Evolutionary conservation across 2,888 invertebrate genomes (phyloP), one percentile per base, ranked within the genome.

Genomic region (Idaea straminata): DNA sequence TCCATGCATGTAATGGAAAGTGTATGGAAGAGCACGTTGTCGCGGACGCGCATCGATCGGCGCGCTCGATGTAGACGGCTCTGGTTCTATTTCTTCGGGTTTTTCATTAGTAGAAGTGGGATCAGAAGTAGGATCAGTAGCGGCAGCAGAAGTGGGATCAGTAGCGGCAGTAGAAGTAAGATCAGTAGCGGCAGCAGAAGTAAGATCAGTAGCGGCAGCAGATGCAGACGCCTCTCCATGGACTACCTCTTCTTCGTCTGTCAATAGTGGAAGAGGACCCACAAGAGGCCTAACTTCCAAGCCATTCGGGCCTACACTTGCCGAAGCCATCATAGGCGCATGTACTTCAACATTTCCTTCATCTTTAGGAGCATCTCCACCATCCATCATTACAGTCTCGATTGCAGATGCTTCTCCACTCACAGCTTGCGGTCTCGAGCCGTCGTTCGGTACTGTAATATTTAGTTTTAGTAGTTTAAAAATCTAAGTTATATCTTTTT

Each of bases 1-100:
- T 0, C 98, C 98, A 79, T 97, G 97, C 75, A 96, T 94, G 73
- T 96, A 96, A 77, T 97, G 96, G 81, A 97, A 96, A 61, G 96
- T 96, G 74, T 95, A 96, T 1, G 92, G 92, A 47, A 88, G 69
- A 15, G 91, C 85, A 5, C 87, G 85, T 66, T 91, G 87, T 0
- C 86, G 89, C 59, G 87, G 72, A 15, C 71, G 71, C 6, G 68
- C 59, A 35, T 76, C 75, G 3, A 72, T 16, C 57, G 25, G 57
- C 5, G 15, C 57, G 34, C 15, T 35, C 13, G 15, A 15, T 5
- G 63, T 57, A 62, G 34, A 61, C 0, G 15, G 57, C 1, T 34
- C 0, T 7, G 57, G 0, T 7, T 59, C 25, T 6, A 10, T 25
- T 34, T 10, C 59, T 10, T 34, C 6, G 15, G 58, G 16, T 15